Conservation (phyloP, 2,888 invertebrate genomes). For the Amitus sp. region DNA sequence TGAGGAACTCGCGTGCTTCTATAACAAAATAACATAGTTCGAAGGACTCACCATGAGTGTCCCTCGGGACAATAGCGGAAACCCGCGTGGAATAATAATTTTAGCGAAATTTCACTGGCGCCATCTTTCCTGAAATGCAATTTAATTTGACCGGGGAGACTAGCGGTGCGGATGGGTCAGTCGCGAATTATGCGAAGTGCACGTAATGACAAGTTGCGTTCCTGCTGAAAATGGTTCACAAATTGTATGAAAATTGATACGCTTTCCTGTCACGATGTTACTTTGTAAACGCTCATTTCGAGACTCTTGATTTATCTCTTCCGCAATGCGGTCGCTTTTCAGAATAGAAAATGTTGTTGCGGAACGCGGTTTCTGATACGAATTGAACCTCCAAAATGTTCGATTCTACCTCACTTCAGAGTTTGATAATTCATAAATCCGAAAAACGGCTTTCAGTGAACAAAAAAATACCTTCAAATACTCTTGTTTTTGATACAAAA, state of each 20-base stretch:
- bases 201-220: background rate
- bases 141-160: background rate
- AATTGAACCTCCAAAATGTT: too few relatives aligned
- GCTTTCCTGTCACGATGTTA: background rate
- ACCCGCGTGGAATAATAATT: background rate
- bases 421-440: too few relatives aligned
- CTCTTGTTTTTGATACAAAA: too few relatives aligned
- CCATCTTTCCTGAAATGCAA: background rate
- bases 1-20: background rate
- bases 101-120: background rate
- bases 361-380: too few relatives aligned
- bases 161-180: background rate
- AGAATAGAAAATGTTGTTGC: background rate
- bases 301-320: background rate
- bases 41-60: background rate
- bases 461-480: too few relatives aligned
- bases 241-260: conserved; percentile 4
- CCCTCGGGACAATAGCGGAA: background rate
- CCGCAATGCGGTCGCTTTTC: background rate
- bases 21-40: background rate
- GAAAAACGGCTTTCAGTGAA: too few relatives aligned
- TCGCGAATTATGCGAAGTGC: background rate
- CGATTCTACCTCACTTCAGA: too few relatives aligned
- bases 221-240: background rate
- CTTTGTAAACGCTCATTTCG: background rate